These are phyloP conservation scores for Gallinago paraguaiae DNA, from an alignment of 2,113 vertebrate species.

Conservation along the genomic window DNA sequence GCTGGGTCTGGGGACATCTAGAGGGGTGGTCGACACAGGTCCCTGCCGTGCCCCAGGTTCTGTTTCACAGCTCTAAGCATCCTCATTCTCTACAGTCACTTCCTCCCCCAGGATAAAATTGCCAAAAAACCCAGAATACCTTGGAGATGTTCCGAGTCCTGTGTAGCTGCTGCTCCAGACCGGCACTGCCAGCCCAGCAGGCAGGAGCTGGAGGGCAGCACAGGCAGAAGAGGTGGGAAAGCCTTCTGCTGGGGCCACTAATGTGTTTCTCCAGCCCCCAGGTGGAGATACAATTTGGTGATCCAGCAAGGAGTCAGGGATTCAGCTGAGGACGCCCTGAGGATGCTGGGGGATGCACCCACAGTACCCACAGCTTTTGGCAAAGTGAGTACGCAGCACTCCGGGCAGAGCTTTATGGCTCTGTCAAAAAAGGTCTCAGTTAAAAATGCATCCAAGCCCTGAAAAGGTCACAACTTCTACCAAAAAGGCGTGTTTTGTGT, in stretches of 20 bases:
- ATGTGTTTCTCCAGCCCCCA: background rate
- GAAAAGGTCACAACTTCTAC: background rate
- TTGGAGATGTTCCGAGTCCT: background rate
- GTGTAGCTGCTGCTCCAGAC: background rate
- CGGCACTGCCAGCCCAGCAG: background rate
- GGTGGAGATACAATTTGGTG: background rate
- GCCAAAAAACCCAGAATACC: background rate
- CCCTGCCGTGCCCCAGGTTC: background rate
- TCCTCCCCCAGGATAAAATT: background rate
- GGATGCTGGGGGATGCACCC: background rate
- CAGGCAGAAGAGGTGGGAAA: background rate
- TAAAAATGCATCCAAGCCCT: background rate
- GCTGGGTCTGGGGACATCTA: background rate
- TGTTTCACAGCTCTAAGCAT: background rate
- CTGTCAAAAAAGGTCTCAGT: background rate
- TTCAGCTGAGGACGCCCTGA: background rate
- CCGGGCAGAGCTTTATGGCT: background rate
- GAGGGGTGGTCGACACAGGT: background rate
- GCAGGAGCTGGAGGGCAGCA: background rate
- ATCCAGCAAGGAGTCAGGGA: background rate
- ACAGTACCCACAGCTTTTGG: background rate
- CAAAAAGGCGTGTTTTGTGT: rapidly evolving
- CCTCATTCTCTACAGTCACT: background rate
- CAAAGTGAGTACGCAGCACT: background rate
- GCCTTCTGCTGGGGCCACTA: background rate